phyloP scores from a whole-genome alignment of 2,113 vertebrate species.

The Gallinago media region DNA sequence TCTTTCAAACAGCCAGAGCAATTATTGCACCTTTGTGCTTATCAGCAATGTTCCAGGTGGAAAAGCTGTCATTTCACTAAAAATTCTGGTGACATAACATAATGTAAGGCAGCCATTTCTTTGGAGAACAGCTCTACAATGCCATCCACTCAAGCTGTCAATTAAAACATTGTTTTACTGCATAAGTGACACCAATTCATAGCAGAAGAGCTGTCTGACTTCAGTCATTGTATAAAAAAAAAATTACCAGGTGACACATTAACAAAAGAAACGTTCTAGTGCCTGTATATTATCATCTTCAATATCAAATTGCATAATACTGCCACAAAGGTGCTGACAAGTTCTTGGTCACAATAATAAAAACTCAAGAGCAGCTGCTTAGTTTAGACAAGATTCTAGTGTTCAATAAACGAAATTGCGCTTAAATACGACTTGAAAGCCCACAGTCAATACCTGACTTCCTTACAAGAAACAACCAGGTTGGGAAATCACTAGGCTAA shows the following conservation, averaged over 20 bases:
- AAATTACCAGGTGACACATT: neutral
- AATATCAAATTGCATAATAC: neutral
- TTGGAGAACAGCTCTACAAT: neutral
- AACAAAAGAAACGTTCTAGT: neutral
- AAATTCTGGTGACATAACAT: neutral
- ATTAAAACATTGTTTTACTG: neutral
- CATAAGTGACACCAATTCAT: neutral
- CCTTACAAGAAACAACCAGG: neutral
- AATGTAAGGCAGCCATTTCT: neutral
- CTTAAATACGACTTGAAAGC: neutral
- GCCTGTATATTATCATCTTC: neutral
- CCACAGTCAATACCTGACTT: neutral
- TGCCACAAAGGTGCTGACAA: neutral
- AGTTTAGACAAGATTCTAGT: neutral
- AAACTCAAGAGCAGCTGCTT: neutral
- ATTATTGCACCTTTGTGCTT: neutral
- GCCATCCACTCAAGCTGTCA: neutral
- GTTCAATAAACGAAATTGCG: rapidly evolving
- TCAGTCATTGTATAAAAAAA: neutral
- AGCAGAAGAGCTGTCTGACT: neutral
- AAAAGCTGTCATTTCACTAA: neutral
- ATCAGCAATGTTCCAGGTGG: neutral
- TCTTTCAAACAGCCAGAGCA: neutral
- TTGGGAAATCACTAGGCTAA: neutral
- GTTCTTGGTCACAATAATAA: neutral